A percentile compares a stretch with the other conserved stretches of the same genome.
Evolutionary conservation across 2,113 vertebrate species (phyloP).

Genomic region (Poecile atricapillus): DNA sequence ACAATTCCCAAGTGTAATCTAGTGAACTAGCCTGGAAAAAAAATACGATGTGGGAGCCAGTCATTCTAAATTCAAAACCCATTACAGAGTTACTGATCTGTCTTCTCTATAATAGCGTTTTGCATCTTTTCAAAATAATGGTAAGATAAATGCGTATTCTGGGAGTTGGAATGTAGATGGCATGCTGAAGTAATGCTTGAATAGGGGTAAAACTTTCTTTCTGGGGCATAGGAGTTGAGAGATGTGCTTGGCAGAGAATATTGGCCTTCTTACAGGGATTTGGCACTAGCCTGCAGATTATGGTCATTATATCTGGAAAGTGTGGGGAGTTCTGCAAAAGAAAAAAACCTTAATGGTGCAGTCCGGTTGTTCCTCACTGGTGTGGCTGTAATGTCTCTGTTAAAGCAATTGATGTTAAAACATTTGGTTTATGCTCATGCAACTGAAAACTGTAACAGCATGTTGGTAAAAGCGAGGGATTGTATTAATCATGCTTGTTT

Average conservation of each 20-base stretch:
- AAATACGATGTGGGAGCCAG: not conserved
- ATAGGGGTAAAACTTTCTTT: not conserved
- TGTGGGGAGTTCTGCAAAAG: not conserved
- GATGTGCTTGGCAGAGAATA: not conserved
- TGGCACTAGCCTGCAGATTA: not conserved
- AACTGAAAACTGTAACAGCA: not conserved
- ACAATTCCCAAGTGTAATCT: not conserved
- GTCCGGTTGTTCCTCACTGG: not conserved
- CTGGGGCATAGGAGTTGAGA: not conserved
- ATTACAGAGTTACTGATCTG: not conserved
- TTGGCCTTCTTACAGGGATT: not conserved
- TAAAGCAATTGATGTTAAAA: not conserved
- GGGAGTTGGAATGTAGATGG: not conserved
- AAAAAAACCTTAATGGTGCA: not conserved
- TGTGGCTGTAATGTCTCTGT: not conserved
- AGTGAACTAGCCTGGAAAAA: not conserved
- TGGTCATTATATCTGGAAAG: not conserved
- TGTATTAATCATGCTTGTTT: not conserved
- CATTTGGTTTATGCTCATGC: not conserved
- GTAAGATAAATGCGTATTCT: not conserved
- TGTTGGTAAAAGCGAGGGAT: not conserved
- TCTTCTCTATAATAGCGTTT: not conserved
- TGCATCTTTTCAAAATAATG: not conserved
- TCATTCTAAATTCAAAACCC: slow-evolving; percentile 15
- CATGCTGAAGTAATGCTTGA: not conserved